Conservation (phyloP, 2,797 vertebrate genomes). For the Acipenser ruthenus region DNA sequence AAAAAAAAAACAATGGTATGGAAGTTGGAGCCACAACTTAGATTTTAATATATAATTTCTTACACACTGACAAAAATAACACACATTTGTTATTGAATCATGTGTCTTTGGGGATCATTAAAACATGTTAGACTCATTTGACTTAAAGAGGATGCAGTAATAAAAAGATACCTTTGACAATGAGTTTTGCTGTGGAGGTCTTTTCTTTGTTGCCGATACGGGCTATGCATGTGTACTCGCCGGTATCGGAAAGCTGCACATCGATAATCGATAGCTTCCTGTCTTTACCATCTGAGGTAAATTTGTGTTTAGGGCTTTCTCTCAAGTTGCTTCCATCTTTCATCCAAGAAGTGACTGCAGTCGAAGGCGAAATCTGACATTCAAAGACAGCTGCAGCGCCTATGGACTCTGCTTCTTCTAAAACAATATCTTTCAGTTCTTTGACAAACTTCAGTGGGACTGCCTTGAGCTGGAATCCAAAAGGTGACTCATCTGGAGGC, state of each 20-base stretch:
- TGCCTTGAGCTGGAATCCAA: conserved; percentile 88
- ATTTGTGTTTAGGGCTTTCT: conserved; percentile 91
- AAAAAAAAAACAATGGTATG: too few species aligned
- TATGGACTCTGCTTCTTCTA: conserved; percentile 87
- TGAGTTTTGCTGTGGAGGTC: conserved; percentile 82
- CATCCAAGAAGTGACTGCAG: conserved; percentile 88
- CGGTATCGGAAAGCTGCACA: conserved; percentile 90
- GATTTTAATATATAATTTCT: too few species aligned
- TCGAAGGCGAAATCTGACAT: conserved; percentile 91
- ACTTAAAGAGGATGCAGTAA: neutral
- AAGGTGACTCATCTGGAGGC: conserved; percentile 81
- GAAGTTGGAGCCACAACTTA: too few species aligned
- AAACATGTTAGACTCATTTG: too few species aligned
- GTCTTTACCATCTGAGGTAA: conserved; percentile 93
- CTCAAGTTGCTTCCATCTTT: conserved; percentile 89
- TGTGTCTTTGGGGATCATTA: too few species aligned
- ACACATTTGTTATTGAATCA: too few species aligned
- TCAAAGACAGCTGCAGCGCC: conserved; percentile 90
- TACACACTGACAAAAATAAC: too few species aligned
- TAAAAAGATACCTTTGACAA: conserved; percentile 85
- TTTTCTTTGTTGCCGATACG: conserved; percentile 94
- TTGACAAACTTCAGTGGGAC: conserved; percentile 95
- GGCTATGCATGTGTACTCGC: conserved; percentile 89
- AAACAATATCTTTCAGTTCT: conserved; percentile 82
- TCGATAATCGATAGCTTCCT: conserved; percentile 90